A percentile compares a stretch with the other conserved stretches of the same genome.
Evolutionary conservation across 2,888 invertebrate species (phyloP).

Genomic region (Malachius bipustulatus): DNA sequence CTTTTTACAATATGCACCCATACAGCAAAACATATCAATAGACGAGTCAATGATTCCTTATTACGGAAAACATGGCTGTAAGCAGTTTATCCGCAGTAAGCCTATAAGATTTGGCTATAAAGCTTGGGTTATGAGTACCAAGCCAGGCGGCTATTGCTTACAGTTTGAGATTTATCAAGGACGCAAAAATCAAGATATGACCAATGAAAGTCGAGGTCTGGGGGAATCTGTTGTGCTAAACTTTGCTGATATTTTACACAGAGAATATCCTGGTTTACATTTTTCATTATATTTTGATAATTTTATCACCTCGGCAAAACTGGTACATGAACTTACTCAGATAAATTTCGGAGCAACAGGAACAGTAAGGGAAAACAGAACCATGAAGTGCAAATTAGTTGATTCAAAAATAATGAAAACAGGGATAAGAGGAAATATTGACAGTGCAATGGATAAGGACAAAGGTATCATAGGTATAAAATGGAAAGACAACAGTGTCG

Average conservation of each 20-base stretch:
- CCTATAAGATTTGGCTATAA: conserved; percentile 1
- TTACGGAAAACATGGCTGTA: neutral
- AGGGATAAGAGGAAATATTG: conserved; percentile 4
- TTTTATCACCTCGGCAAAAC: neutral
- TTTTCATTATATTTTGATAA: conserved; percentile 5
- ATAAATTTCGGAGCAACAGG: conserved; percentile 1
- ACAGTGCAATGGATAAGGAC: conserved; percentile 8
- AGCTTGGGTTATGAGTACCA: conserved; percentile 5
- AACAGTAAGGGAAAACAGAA: conserved; percentile 3
- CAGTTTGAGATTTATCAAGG: conserved; percentile 3
- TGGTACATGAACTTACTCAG: neutral
- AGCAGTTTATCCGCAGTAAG: conserved; percentile 4
- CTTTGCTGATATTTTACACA: no score
- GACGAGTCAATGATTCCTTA: neutral
- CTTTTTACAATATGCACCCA: no score
- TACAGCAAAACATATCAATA: no score
- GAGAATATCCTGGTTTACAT: neutral
- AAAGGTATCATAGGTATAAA: conserved; percentile 8
- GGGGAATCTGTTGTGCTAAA: no score
- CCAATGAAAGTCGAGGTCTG: neutral
- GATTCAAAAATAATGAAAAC: conserved; percentile 5
- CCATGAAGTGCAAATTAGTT: conserved; percentile 3
- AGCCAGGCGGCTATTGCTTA: conserved; percentile 4
- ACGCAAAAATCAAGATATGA: neutral
- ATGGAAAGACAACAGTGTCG: conserved; percentile 12